Base-by-base conservation (phyloP, 2,888 invertebrate species). In the Teinopalpus imperialis region DNA sequence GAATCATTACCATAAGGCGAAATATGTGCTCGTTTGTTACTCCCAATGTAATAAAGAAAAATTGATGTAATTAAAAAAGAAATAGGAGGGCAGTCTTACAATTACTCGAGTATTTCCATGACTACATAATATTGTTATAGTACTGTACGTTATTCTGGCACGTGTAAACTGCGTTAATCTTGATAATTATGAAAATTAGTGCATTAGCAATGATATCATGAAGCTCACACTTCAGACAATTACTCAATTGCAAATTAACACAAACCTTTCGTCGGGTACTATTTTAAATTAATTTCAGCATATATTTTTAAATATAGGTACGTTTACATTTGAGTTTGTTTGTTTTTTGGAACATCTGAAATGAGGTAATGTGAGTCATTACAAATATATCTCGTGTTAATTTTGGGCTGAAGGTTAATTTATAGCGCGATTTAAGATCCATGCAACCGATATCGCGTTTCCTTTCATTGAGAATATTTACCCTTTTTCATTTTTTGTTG, bases 191-290 rank as follows among this genome's bases (percentile, higher is more conserved):
- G 56, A 55, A 61, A 76, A 81, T 79, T 74, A 69, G 69, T 63
- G 49, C 54, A 57, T 54, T 57, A 62, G 69, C 51, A 69, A 71
- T 81, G 78, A 79, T 81, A 80, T 81, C 80, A 74, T 67, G 70
- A 70, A 68, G 62, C 69, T 81, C 76, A 68, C 81, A 74, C 78
- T 69, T 74, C 52, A 61, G 61, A 59, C 63, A 59, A 61, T 58
- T 61, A 60, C 61, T 61, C 58, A 45, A 50, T 51, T 48, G 43
- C 26, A 48, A 49, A 43, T 50, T 43, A 54, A 52, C 51, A 46
- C 23, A 50, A 46, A 30, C 35, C 49, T 45, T 41, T 43, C 40
- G 35, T 49, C 40, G 35, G 48, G 2, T 41, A 23, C 18, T 43
- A 13, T 18, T 49, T 32, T 18, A 36, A 29, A 48, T 37, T 34